Conservation (phyloP, 2,113 vertebrate species). For the Phocoena phocoena region DNA sequence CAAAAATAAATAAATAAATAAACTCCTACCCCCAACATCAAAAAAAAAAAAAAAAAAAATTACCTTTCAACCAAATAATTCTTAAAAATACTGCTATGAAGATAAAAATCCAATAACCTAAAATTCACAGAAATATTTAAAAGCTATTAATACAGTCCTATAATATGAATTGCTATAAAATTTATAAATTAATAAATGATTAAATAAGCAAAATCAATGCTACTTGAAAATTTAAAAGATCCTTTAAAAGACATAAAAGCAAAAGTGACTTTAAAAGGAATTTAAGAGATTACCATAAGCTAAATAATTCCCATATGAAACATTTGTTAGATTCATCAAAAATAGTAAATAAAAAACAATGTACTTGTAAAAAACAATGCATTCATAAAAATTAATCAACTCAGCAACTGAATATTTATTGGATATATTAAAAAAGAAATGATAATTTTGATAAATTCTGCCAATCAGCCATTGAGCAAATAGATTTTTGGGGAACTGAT, state of each 20-base stretch:
- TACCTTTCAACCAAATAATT: neutral
- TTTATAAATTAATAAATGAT: neutral
- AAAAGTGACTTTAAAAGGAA: neutral
- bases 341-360: neutral
- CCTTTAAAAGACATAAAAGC: neutral
- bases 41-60: too few species aligned
- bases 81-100: neutral
- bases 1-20: too few species aligned
- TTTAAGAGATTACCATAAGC: neutral
- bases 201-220: neutral
- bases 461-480: neutral
- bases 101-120: neutral
- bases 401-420: neutral
- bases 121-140: neutral
- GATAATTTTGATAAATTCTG: neutral
- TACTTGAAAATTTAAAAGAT: neutral
- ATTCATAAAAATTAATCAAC: neutral
- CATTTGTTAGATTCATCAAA: neutral
- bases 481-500: neutral
- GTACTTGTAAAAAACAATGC: neutral
- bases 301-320: neutral
- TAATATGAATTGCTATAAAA: neutral
- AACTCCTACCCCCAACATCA: too few species aligned
- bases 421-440: neutral
- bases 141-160: neutral